Base-by-base conservation (phyloP, 1,140 invertebrate species). In the Neodiprion lecontei region DNA sequence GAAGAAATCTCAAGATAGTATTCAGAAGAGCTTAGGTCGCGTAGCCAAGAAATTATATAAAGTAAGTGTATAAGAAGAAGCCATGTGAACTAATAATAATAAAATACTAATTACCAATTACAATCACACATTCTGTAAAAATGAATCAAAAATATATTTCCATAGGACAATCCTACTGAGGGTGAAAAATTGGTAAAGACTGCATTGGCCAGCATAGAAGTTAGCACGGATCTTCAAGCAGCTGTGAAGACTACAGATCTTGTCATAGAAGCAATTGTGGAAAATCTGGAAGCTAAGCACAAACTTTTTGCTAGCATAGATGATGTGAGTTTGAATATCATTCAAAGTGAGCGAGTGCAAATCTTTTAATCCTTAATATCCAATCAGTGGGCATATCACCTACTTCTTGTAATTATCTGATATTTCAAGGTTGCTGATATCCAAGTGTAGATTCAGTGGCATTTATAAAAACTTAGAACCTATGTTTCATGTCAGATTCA, bases 231-330 rank as follows among this genome's bases (percentile, higher is more conserved):
- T 83, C 78, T 92, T 9, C 85, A 88, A 4, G 89, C 89, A 66
- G 89, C 92, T 72, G 92, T 93, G 0, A 90, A 92, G 81, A 86
- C 90, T 67, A 86, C 93, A 17, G 95, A 97, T 87, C 85, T 97
- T 17, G 94, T 97, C 12, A 91, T 97, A 48, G 96, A 97, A 89
- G 96, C 96, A 9, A 96, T 97, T 84, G 91, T 97, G 73, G 96
- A 97, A 84, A 96, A 96, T 82, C 86, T 97, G 61, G 91, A 92
- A 66, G 82, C 93, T 0, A 97, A 97, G 83, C 93, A 94, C 79
- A 92, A 95, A 77, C 86, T 97, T 1, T 97, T 97, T 82, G 87
- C 90, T 69, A 84, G 87, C 70, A 86, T 93, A 49, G 92, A 93
- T 85, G 81, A 79, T 70, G 90, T 91, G 84, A 84, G 81, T 83